These are phyloP conservation scores for Myripristis jacobus DNA, from an alignment of 2,797 vertebrate genomes.

Conservation along the genomic window DNA sequence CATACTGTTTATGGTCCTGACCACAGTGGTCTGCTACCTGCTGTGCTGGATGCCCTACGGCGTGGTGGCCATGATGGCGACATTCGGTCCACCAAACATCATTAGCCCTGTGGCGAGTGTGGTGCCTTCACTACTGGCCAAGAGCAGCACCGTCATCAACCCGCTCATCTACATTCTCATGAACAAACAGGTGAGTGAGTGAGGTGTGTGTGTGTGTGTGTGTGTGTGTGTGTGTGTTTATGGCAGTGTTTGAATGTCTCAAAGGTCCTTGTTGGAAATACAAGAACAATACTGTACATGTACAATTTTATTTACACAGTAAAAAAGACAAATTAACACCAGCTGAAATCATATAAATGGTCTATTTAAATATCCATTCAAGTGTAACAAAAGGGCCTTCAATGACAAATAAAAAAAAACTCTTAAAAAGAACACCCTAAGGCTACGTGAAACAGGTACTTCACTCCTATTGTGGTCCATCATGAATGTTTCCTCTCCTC, in stretches of 20 bases:
- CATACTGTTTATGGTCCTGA: conserved; percentile 88
- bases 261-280: not conserved
- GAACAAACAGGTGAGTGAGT: conserved; percentile 88
- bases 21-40: conserved; percentile 85
- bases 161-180: conserved; percentile 91
- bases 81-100: conserved; percentile 84
- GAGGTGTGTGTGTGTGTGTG: not conserved
- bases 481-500: conserved; percentile 31
- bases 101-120: conserved; percentile 86
- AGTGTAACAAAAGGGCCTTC: conserved; percentile 71
- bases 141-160: conserved; percentile 91
- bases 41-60: conserved; percentile 90
- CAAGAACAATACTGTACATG: conserved; percentile 33
- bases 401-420: conserved; percentile 61
- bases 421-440: conserved; percentile 59
- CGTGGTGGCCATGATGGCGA: conserved; percentile 87
- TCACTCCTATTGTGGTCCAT: conserved; percentile 52
- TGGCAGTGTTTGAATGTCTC: not conserved
- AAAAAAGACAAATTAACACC: conserved; percentile 76
- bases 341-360: conserved; percentile 75
- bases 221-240: not conserved
- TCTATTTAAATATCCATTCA: conserved; percentile 77
- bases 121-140: conserved; percentile 88
- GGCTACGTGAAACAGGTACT: conserved; percentile 69
- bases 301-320: conserved; percentile 84